Evolutionary conservation across 2,888 invertebrate species (phyloP).

Genomic region (Pandemis corylana): DNA sequence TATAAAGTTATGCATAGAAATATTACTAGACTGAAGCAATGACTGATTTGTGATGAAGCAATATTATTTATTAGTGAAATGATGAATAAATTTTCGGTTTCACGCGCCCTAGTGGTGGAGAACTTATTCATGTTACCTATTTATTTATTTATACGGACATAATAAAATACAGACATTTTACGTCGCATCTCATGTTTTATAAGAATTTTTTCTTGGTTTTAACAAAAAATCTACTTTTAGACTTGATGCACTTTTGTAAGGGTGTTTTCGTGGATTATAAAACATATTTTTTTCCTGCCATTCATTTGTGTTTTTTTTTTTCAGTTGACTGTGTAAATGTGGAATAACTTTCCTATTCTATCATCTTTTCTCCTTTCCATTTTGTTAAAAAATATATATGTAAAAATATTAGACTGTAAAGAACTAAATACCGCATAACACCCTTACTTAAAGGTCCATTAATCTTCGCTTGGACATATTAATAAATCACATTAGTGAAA

Average conservation of each 20-base stretch:
- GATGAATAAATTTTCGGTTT: slow-evolving; percentile 56
- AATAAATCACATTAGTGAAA: neutral
- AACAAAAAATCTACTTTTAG: neutral
- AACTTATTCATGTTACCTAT: slow-evolving; percentile 36
- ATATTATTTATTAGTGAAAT: slow-evolving; percentile 81
- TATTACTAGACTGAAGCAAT: slow-evolving; percentile 76
- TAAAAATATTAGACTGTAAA: too few relatives aligned
- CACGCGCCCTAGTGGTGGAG: slow-evolving; percentile 35
- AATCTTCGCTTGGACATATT: neutral
- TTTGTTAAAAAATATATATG: too few relatives aligned
- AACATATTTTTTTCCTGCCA: neutral
- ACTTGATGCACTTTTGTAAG: neutral
- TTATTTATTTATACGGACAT: slow-evolving; percentile 35
- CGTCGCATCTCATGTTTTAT: slow-evolving; percentile 9
- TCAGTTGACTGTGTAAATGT: too few relatives aligned
- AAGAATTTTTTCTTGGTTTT: neutral
- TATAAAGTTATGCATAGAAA: slow-evolving; percentile 53
- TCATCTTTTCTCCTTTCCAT: too few relatives aligned
- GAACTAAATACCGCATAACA: neutral
- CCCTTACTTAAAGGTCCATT: neutral
- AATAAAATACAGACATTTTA: slow-evolving; percentile 20
- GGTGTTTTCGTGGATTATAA: slow-evolving; percentile 3
- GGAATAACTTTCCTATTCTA: too few relatives aligned
- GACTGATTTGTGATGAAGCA: slow-evolving; percentile 81
- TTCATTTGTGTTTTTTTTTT: neutral